phyloP scores from a whole-genome alignment of 1,140 invertebrate species.

The Bombus balteatus region DNA sequence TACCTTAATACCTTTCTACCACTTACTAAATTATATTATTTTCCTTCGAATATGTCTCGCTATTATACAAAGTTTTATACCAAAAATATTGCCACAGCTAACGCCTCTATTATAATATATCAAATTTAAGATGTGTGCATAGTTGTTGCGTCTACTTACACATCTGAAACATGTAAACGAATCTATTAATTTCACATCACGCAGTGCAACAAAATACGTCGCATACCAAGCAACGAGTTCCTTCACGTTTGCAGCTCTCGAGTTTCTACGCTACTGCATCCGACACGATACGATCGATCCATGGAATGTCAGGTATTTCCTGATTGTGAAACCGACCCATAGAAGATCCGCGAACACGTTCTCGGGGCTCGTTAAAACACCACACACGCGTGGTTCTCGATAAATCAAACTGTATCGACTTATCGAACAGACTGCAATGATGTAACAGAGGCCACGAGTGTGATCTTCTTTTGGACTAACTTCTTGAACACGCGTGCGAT shows the following conservation, averaged over 20 bases:
- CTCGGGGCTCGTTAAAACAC: constrained; percentile 20
- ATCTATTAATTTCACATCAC: not conserved
- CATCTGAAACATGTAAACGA: not conserved
- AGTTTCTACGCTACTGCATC: constrained; percentile 7
- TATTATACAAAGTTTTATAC: too few relatives aligned
- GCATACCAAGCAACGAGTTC: not conserved
- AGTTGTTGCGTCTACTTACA: too few relatives aligned
- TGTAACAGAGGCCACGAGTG: constrained; percentile 9
- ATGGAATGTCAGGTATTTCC: constrained; percentile 53
- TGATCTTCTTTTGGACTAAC: too few relatives aligned
- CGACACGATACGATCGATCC: constrained; percentile 44
- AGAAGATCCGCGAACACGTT: constrained; percentile 44
- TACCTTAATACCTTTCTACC: too few relatives aligned
- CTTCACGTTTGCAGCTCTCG: not conserved
- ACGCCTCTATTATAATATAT: not conserved
- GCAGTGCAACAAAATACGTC: not conserved
- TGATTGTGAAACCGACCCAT: constrained; percentile 49
- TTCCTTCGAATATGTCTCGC: not conserved
- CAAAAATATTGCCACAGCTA: not conserved
- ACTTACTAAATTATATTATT: not conserved
- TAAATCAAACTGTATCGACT: constrained; percentile 27
- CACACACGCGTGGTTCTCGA: constrained; percentile 5
- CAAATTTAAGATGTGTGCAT: not conserved
- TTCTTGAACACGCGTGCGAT: not conserved
- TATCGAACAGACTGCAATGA: constrained; percentile 14